Base-by-base conservation (phyloP, 2,797 vertebrate genomes). In the Mico argentatus region DNA sequence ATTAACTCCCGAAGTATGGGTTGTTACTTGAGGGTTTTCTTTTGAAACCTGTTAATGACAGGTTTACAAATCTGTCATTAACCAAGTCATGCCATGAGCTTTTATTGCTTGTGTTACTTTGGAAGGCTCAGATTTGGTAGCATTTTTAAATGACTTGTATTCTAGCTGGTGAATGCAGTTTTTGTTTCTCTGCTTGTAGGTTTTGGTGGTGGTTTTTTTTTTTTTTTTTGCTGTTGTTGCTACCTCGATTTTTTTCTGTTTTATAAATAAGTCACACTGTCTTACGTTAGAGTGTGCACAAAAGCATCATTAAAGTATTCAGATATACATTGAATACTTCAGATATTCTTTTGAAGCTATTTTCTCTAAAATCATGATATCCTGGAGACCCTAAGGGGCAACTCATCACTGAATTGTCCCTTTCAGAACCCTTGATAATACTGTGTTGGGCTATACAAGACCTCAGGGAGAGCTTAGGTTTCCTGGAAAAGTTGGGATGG, bases 121-220 rank as follows among this genome's bases (percentile, higher is more conserved):
- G 61, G 73, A 84, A 91, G 95, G 36, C n/a, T 83, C 13, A 59
- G 19, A 7, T 90, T 70, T 75, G 48, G 50, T 70, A 85, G 22
- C 88, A 76, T 72, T 95, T 95, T 11, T 83, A 89, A 73, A 73
- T 83, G 17, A 75, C 41, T 73, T 91, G 33, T 85, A 46, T 88
- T 94, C 33, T 19, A 87, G 41, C 41, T 88, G 24, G 7, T 93
- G 14, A 83, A 55, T 95, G 46, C 12, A 61, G 39, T 5, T n/a
- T 79, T 89, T 59, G 11, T 77, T 75, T 77, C 9, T 52, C 93
- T 80, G n/a, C 8, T 5, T 70, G 67, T 64, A 64, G 19, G 5
- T 70, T 77, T 12, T 50, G 52, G 7, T 55, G 20, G 4, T 17
- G 41, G 41, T 52, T 7, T 22, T 77, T 67, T 64, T 20, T 52